Conservation (phyloP, 2,888 invertebrate genomes). For the Glaucopsyche alexis region DNA sequence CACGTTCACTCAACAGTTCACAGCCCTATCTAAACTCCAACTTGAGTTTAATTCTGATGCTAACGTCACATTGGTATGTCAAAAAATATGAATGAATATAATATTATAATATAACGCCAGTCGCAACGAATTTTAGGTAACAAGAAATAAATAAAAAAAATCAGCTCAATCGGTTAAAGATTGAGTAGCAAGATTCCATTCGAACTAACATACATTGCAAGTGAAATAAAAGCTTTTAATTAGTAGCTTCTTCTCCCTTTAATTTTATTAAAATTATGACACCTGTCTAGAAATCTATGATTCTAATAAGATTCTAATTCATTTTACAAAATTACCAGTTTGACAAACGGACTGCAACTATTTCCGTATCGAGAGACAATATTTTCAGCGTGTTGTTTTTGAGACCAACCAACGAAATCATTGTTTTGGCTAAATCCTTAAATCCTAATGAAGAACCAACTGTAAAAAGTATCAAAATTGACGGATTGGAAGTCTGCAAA, state of each 20-base stretch:
- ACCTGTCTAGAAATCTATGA: too few relatives aligned
- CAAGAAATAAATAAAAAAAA: too few relatives aligned
- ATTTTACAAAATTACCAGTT: not conserved
- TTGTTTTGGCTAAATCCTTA: slow-evolving; percentile 9
- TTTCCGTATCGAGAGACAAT: slow-evolving; percentile 24
- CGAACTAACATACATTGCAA: too few relatives aligned
- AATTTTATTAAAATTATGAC: too few relatives aligned
- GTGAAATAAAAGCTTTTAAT: too few relatives aligned
- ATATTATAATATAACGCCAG: too few relatives aligned
- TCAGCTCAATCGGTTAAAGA: too few relatives aligned
- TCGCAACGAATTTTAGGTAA: too few relatives aligned
- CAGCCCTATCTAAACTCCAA: not conserved
- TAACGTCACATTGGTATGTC: slow-evolving; percentile 21
- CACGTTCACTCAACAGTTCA: slow-evolving; percentile 10
- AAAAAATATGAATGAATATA: not conserved
- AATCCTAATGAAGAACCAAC: slow-evolving; percentile 13
- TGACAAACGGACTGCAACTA: slow-evolving; percentile 19
- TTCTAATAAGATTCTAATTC: too few relatives aligned
- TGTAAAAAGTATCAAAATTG: slow-evolving; percentile 20
- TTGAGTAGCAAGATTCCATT: too few relatives aligned
- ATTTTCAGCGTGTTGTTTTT: slow-evolving; percentile 13
- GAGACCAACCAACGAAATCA: slow-evolving; percentile 19
- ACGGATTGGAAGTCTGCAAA: slow-evolving; percentile 25
- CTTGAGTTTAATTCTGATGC: not conserved
- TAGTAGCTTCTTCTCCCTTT: too few relatives aligned